Percentiles rank a stretch among this genome's conserved stretches.
Conservation (phyloP, 2,113 vertebrate genomes). For the Ardeotis arabs region DNA sequence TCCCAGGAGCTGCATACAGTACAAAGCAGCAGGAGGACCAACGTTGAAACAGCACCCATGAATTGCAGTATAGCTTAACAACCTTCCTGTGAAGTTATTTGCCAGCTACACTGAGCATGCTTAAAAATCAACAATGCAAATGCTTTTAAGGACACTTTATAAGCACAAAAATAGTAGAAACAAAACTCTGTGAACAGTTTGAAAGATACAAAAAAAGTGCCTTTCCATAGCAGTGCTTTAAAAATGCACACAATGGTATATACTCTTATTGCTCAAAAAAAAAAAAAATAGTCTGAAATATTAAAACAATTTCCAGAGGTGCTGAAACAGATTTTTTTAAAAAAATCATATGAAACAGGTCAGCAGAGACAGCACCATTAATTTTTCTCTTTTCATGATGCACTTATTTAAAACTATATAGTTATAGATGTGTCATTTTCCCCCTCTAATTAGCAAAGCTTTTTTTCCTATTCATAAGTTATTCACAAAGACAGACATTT, state of each 20-base stretch:
- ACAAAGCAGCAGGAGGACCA: conserved; percentile 1
- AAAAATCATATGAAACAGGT: conserved; percentile 44
- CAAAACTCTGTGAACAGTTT: conserved; percentile 41
- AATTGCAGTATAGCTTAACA: background rate
- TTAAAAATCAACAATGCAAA: conserved; percentile 52
- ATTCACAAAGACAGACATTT: conserved; percentile 41
- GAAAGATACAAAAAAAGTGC: conserved; percentile 67
- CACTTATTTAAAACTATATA: conserved; percentile 11
- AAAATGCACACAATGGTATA: conserved; percentile 67
- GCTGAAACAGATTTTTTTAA: background rate
- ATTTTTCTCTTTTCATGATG: background rate
- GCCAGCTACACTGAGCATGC: background rate
- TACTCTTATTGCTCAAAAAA: conserved; percentile 70
- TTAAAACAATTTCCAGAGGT: conserved; percentile 43
- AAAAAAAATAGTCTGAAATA: conserved; percentile 52
- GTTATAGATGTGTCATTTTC: background rate
- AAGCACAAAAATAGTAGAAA: conserved; percentile 65
- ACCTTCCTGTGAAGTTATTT: background rate
- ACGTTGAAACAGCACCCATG: conserved; percentile 2
- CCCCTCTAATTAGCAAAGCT: background rate
- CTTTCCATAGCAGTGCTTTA: conserved; percentile 65
- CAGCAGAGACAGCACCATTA: conserved; percentile 52
- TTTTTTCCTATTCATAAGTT: conserved; percentile 12
- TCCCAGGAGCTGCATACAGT: background rate
- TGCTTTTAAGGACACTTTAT: conserved; percentile 70